Percentiles rank a stretch among this genome's conserved stretches.
Conservation (phyloP, 1,140 invertebrate species). For the Charaxes varanes region DNA sequence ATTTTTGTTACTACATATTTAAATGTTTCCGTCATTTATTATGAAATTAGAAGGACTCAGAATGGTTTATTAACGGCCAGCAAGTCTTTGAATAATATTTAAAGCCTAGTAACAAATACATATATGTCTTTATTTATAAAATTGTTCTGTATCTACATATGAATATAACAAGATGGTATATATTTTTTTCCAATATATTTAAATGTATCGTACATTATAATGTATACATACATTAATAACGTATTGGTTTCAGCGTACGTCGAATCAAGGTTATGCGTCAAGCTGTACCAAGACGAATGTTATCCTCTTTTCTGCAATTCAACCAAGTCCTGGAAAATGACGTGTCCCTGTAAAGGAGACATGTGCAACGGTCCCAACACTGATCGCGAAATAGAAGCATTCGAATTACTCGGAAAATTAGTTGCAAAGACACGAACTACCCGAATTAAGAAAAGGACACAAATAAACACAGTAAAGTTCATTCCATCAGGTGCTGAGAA, state of each 20-base stretch:
- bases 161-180: too few relatives aligned
- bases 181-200: too few relatives aligned
- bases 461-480: slow-evolving; percentile 15
- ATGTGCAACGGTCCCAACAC: slow-evolving; percentile 70
- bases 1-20: too few relatives aligned
- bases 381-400: slow-evolving; percentile 48
- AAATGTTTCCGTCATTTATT: too few relatives aligned
- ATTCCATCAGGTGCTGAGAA: slow-evolving; percentile 14
- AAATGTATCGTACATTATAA: too few relatives aligned
- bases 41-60: too few relatives aligned
- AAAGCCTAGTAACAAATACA: too few relatives aligned
- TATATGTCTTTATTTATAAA: too few relatives aligned
- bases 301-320: slow-evolving; percentile 66
- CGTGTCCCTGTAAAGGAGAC: slow-evolving; percentile 71
- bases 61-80: too few relatives aligned
- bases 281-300: slow-evolving; percentile 66
- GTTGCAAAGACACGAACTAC: slow-evolving; percentile 31
- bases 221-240: too few relatives aligned
- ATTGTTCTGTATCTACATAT: too few relatives aligned
- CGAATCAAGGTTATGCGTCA: slow-evolving; percentile 65
- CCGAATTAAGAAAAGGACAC: slow-evolving; percentile 30
- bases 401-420: slow-evolving; percentile 35
- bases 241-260: slow-evolving; percentile 44
- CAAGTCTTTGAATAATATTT: too few relatives aligned
- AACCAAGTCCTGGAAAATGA: slow-evolving; percentile 64